Percentiles rank a stretch among this genome's conserved stretches.
Conservation (phyloP, 1,140 invertebrate genomes). For the Probaryconus sp. region DNA sequence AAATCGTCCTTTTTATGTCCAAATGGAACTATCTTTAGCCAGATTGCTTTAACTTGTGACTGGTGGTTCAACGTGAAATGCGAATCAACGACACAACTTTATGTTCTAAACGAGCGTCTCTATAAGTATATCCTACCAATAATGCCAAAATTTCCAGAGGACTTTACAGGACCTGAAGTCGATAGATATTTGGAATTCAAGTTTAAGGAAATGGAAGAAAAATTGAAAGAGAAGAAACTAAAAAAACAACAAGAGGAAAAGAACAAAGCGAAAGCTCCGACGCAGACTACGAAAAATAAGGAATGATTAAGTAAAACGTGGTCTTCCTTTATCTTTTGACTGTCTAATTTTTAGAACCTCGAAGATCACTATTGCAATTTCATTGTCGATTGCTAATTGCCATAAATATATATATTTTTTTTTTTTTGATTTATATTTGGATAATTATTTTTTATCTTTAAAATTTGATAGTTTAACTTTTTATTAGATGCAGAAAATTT, state of each 20-base stretch:
- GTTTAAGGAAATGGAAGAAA: constrained; percentile 90
- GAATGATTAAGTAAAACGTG: too few species aligned
- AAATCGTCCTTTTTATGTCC: constrained; percentile 94
- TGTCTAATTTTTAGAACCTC: too few species aligned
- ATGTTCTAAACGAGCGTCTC: constrained; percentile 91
- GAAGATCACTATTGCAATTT: too few species aligned
- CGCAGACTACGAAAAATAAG: constrained; percentile 42
- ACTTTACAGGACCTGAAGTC: constrained; percentile 90
- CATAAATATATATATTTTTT: too few species aligned
- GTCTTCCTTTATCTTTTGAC: too few species aligned
- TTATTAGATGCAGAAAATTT: too few species aligned
- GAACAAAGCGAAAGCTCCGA: constrained; percentile 66
- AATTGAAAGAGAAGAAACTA: constrained; percentile 79
- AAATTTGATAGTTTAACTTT: too few species aligned
- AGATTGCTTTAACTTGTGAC: constrained; percentile 90
- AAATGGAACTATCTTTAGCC: constrained; percentile 94
- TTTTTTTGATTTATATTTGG: too few species aligned
- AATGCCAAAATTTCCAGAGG: constrained; percentile 91
- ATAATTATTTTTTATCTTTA: too few species aligned
- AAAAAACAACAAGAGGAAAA: constrained; percentile 72
- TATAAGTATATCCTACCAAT: constrained; percentile 92
- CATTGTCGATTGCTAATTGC: too few species aligned
- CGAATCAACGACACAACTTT: constrained; percentile 87
- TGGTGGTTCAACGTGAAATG: constrained; percentile 96
- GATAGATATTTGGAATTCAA: constrained; percentile 90